Evolutionary conservation across 2,888 invertebrate genomes (phyloP).

Genomic region (Hirtodrosophila confusa): DNA sequence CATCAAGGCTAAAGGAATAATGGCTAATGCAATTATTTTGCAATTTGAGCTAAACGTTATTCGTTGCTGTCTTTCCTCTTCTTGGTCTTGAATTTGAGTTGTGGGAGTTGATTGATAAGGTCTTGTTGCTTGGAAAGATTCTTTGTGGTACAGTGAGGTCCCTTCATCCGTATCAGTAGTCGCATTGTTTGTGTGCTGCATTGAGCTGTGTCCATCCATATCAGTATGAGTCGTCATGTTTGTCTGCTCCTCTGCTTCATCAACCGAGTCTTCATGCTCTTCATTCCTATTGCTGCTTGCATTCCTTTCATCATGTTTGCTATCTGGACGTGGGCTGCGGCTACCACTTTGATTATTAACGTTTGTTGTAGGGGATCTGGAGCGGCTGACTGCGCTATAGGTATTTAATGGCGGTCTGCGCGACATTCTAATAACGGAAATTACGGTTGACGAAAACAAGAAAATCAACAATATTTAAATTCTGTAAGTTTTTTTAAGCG

Average conservation of each 20-base stretch:
- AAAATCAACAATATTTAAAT: neutral
- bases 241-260: neutral
- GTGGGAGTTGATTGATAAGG: neutral
- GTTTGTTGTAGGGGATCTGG: slow-evolving; percentile 21
- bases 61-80: too few species aligned
- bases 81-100: neutral
- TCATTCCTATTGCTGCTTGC: slow-evolving; percentile 4
- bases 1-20: slow-evolving; percentile 11
- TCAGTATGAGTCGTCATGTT: neutral
- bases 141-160: neutral
- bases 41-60: neutral
- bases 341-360: neutral
- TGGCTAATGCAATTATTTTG: slow-evolving; percentile 3
- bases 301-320: neutral
- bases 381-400: neutral
- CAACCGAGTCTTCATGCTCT: slow-evolving; percentile 10
- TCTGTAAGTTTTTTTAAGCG: too few species aligned
- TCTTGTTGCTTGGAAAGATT: neutral
- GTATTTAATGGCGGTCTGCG: slow-evolving; percentile 24
- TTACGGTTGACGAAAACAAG: neutral
- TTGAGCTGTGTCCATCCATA: neutral
- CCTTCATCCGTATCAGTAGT: neutral
- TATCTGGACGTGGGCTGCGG: neutral
- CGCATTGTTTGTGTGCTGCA: neutral
- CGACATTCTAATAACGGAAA: slow-evolving; percentile 18